Conservation (phyloP, 35 echinoderm and acorn worm species). For the Apostichopus parvimensis region DNA sequence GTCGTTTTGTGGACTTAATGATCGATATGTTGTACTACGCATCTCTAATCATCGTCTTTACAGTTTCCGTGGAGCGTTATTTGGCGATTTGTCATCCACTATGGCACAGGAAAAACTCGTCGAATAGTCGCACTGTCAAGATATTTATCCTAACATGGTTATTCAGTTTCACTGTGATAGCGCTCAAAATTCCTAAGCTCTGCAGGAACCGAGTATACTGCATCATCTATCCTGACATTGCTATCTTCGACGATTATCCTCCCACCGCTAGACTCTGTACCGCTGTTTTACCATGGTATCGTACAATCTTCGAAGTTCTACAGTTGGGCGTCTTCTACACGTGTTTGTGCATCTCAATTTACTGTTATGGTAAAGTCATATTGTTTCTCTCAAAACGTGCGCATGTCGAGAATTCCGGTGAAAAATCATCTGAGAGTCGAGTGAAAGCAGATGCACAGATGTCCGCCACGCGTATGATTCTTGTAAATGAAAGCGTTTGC, state of each 20-base stretch:
- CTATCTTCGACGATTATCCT: not conserved
- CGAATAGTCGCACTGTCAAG: not conserved
- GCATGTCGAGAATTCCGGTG: not conserved
- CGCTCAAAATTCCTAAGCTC: not conserved
- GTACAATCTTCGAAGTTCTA: not conserved
- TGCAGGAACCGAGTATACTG: conserved; percentile 1
- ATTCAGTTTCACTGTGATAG: not conserved
- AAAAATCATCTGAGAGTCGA: not conserved
- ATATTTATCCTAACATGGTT: not conserved
- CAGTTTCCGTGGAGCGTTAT: not conserved
- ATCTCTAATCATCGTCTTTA: not conserved
- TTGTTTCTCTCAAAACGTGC: not conserved
- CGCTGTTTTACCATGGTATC: not conserved
- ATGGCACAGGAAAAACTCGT: not conserved
- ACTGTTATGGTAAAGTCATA: not conserved
- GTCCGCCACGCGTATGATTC: conserved; percentile 1
- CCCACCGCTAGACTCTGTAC: not conserved
- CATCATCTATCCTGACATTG: conserved; percentile 15
- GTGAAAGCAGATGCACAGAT: not conserved
- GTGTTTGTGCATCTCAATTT: conserved; percentile 11
- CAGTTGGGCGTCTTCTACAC: conserved; percentile 1
- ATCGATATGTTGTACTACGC: conserved; percentile 33
- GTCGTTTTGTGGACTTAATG: not conserved
- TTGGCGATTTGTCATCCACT: conserved; percentile 31
- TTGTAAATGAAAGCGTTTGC: conserved; percentile 23